These are phyloP conservation scores for Sprattus sprattus DNA, from an alignment of 2,113 vertebrate species.

Conservation along the genomic window DNA sequence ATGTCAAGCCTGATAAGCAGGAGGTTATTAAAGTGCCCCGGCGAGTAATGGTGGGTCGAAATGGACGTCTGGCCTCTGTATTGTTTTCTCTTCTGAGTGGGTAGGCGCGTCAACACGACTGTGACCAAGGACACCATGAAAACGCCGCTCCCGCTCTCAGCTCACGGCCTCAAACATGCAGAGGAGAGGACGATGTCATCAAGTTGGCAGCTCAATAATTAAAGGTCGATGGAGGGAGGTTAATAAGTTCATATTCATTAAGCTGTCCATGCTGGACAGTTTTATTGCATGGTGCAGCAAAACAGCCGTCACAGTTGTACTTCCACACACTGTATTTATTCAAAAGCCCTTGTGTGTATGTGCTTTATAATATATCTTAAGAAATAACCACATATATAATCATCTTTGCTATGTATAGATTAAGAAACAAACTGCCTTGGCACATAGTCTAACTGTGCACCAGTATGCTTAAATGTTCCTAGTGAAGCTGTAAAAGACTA, in stretches of 20 bases:
- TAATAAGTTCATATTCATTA: background rate
- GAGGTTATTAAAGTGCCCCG: constrained; percentile 14
- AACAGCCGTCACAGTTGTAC: background rate
- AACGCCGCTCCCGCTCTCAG: background rate
- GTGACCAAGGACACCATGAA: background rate
- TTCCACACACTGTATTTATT: background rate
- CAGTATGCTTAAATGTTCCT: background rate
- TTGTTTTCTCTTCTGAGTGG: background rate
- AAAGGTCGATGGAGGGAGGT: background rate
- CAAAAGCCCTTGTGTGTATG: background rate
- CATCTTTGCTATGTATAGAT: background rate
- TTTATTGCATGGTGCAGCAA: background rate
- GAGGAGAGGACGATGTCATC: background rate
- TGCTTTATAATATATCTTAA: background rate
- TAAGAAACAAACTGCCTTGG: background rate
- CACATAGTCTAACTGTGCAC: background rate
- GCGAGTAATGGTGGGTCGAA: background rate
- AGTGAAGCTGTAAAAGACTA: background rate
- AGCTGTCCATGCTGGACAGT: background rate
- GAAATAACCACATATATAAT: background rate
- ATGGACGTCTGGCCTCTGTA: background rate
- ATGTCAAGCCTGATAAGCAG: constrained; percentile 10
- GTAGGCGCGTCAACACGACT: background rate
- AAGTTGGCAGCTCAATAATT: constrained; percentile 5
- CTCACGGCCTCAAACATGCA: background rate